Evolutionary conservation across 2,888 invertebrate genomes (phyloP), one percentile per base, ranked within the genome.

Genomic region (Lepetodrilus schrolli): DNA sequence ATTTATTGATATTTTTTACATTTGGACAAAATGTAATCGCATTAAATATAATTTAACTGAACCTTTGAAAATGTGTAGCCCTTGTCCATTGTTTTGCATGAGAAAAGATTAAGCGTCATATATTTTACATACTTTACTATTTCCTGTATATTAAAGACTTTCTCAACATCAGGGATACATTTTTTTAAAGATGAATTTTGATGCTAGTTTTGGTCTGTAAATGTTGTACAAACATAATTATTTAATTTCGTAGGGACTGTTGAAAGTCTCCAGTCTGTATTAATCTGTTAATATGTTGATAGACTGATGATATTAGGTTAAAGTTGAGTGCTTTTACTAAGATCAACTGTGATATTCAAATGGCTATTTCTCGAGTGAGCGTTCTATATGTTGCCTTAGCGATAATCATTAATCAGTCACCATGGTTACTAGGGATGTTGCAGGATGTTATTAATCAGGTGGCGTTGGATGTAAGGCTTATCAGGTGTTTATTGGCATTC

Each of bases 331-430:
- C 58, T 58, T 58, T 58, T 58, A 58, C 58, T 58, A 58, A 58
- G 58, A 58, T 58, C 58, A 58, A 58, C 58, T 58, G 58, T 58
- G 58, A 58, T 58, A 58, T 58, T 58, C 26, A 58, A 58, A 58
- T 58, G 58, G 58, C 58, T 58, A 58, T 58, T 43, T 58, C 58
- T 58, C 17, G 34, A 34, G 34, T 58, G 58, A 58, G 58, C 34
- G 58, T 58, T 58, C 58, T 58, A 30, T 58, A 30, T 58, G 58
- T 58, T 58, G 58, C 58, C 58, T 58, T 58, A 58, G 58, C 20
- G 58, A 58, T 58, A 58, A 30, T 30, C 8, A n/a, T 30, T 58
- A 58, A 30, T 30, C 8, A n/a, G 26, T 58, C 34, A 17, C 58
- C 30, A 58, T 30, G 58, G 58, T 30, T 58, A 30, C 13, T 30